Percentiles rank a stretch among this genome's conserved stretches.
These are phyloP conservation scores for Thryonomys swinderianus DNA, from an alignment of 2,113 vertebrate genomes.

Conservation along the genomic window DNA sequence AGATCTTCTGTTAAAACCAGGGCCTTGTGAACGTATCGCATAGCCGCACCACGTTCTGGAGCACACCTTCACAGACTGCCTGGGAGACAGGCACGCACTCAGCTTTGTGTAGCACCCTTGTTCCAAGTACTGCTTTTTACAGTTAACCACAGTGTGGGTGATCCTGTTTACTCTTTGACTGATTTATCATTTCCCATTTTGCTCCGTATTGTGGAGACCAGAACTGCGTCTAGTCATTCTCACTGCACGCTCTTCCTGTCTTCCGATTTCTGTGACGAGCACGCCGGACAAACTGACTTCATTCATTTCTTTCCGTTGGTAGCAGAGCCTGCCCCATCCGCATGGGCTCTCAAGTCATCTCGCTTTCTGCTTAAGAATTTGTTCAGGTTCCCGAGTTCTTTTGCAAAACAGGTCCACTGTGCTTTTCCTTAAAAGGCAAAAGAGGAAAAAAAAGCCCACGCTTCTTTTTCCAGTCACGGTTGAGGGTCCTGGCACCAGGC, in stretches of 20 bases:
- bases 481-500: fast-evolving
- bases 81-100: fast-evolving
- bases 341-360: background rate
- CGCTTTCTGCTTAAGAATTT: background rate
- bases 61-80: background rate
- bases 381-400: background rate
- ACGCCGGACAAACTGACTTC: background rate
- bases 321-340: background rate
- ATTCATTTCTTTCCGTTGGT: background rate
- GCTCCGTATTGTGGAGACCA: background rate
- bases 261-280: fast-evolving
- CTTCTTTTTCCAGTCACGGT: background rate
- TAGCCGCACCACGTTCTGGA: background rate
- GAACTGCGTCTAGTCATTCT: background rate
- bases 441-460: background rate
- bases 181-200: background rate
- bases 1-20: background rate
- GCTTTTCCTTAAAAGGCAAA: background rate
- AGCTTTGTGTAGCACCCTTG: background rate
- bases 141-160: background rate
- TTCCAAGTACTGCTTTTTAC: background rate
- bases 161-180: background rate
- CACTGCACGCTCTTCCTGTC: fast-evolving
- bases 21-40: background rate
- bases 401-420: background rate